Base-by-base conservation (phyloP, 1,140 invertebrate species). In the Halyomorpha halys region DNA sequence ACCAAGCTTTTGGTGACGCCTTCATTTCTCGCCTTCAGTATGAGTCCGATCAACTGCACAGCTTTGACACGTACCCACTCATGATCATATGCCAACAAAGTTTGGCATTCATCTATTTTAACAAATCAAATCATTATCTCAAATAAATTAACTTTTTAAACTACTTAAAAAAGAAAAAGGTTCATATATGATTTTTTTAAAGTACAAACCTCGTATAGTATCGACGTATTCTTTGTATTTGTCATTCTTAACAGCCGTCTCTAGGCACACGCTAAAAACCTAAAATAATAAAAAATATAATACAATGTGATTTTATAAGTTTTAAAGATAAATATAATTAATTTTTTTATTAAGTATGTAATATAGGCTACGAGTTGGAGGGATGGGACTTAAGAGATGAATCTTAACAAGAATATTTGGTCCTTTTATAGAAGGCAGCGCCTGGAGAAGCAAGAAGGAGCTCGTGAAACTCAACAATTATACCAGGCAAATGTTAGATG, bases 41-140 rank as follows among this genome's bases (percentile, higher is more conserved):
- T 76, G 23, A 83, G 78, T 3, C 85, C 85, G 23, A 94, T 73
- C 45, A 92, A 78, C 72, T 91, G 87, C 2, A 82, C 79, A 15
- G 89, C 80, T 62, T 81, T 80, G 53, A 91, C 76, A 62, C 91
- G 81, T 3, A 94, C 86, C 85, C 85, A 88, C 44, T 80, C 74
- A 71, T 89, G 86, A 18, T 82, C 79, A 72, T 87, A 78, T 3
- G 70, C 74, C 11, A 84, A 70, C 19, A 86, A 73, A 15, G 75
- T 73, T 61, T 81, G 78, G 66, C 76, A 56, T 14, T 56, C 1
- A 56, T 56, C 53, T 56, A 25, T 39, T 39, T 53, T 11, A 25
- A 56, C 21, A 56, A 56, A 56, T 18, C 9, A 19, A 49, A 56
- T 23, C 19, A 56, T 15, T 56, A 23, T 5, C 18, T 27, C 19